Base-by-base conservation (phyloP, 2,113 vertebrate genomes). In the human region DNA sequence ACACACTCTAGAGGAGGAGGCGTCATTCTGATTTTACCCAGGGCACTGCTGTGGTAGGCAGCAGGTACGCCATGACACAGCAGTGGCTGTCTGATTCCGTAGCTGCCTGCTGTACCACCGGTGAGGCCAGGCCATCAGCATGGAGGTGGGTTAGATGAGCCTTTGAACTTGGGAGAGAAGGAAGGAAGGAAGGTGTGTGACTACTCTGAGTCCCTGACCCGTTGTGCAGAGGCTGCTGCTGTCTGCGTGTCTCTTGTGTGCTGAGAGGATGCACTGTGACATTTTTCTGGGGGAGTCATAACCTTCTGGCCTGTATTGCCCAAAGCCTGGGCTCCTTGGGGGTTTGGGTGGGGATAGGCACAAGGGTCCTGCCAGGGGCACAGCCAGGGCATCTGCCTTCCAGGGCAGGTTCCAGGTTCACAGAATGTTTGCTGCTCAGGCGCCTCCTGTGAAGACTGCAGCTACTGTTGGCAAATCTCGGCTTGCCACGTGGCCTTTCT, bases 31-130 rank as follows among this genome's bases (percentile, higher is more conserved):
- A 38, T 75, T 85, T 78, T 48, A n/a, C 48, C 25, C 25, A 61
- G 82, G 76, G 52, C 40, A 38, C 22, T 38, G 70, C 7, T 20
- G 45, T 50, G 55, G 43, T 52, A 7, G 61, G 27, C 12, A 18
- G 38, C 30, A 43, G 57, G 25, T 43, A 1, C 2, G n/a, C 6
- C 5, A 0, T 18, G 4, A 5, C 25, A 12, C 30, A 17, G 10
- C 1, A 5, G 35, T 50, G 70, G 23, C 55, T 73, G 12, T 1
- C 6, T 40, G 16, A 8, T 32, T 3, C 32, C 5, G 0, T 4
- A 40, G 35, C 48, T 8, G 6, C 30, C 61, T 64, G 61, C 27
- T 64, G 61, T 64, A 64, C 61, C 27, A 30, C 61, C 61, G 13
- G 61, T 14, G 61, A 64, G 27, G 61, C 61, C 27, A 64, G 12